Base-by-base conservation (phyloP, 2,797 vertebrate species). In the Gymnothorax reevesii region DNA sequence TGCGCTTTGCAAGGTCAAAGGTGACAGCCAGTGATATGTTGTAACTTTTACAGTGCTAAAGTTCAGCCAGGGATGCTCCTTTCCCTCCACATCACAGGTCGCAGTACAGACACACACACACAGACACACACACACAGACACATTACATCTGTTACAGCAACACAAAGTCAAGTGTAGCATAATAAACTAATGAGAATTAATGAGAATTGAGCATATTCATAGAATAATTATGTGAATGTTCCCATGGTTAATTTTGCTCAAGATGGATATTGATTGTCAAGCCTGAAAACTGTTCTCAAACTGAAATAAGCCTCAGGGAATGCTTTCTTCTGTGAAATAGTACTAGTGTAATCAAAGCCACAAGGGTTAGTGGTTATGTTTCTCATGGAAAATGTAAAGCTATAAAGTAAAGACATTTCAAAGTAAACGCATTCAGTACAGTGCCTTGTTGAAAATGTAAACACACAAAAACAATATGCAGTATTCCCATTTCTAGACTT, bases 31-130 rank as follows among this genome's bases (percentile, higher is more conserved):
- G 42, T 90, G 89, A 85, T 88, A 83, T 85, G 92, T 88, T 95
- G 93, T 91, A 92, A 91, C 69, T 82, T 73, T 84, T 57, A 59
- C 17, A 88, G 87, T 93, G 92, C 92, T 94, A 91, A 95, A 94
- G 95, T 94, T 94, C 94, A 94, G 25, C 59, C 55, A 25, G 60
- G 27, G 15, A 77, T 77, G 82, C 57, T 27, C 13, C 13, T 52
- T 55, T 1, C n/a, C 57, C n/a, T 77, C 86, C 86, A 87, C 69
- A 57, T 83, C 69, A 87, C 64, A 12, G 62, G 42, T 2, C 2
- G 17, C 83, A 66, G 54, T 64, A 59, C 54, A 71, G 55, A 52
- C 52, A 71, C 25, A 33, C 52, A 83, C 62, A 57, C 60, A 54
- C 13, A 33, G 13, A 77, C 71, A 25, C 25, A 27, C 54, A 12